Base-by-base conservation (phyloP, 2,797 vertebrate genomes). In the Podargus strigoides region DNA sequence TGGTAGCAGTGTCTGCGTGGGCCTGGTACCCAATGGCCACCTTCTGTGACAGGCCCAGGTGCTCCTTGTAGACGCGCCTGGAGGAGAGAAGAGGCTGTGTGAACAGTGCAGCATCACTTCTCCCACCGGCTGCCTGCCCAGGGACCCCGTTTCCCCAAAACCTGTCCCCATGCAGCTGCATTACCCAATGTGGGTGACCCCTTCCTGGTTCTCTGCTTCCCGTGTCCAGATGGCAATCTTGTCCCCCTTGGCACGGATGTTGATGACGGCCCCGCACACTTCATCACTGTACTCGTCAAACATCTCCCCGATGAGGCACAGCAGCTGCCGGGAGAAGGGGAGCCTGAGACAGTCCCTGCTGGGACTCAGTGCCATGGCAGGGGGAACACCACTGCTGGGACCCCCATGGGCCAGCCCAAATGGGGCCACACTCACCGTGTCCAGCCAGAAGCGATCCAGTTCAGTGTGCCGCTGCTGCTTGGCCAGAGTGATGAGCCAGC, bases 201-300 rank as follows among this genome's bases (percentile, higher is more conserved):
- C 98, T 8, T 97, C 97, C 26, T 93, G 95, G 92, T 98, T 98
- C 96, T 99, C 98, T 0, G 98, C 98, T 86, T 98, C 98, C 10
- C 95, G 95, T 4, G 98, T 99, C 98, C 98, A 99, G 92, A 98
- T 83, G 5, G 98, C 98, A 0, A 99, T 98, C 96, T 99, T 99
- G 97, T 99, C 98, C 24, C 98, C 98, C 91, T 99, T 99, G 84
- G 98, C 89, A 0, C 98, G 98, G 72, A 99, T 97, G 72, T 98
- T 99, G 90, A 98, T 97, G 52, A 99, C 98, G 0, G 98, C 98
- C 6, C 98, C 98, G 0, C 98, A 99, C 73, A 99, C 97, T 24
- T 99, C 98, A 0, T 96, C 89, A 0, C 97, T 98, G 87, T 98
- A 97, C 13, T 97, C 96, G 1, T 97, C 98, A 79, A 99, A 99